Conservation (phyloP, 2,797 vertebrate species). For the Eidolon dupreanum region DNA sequence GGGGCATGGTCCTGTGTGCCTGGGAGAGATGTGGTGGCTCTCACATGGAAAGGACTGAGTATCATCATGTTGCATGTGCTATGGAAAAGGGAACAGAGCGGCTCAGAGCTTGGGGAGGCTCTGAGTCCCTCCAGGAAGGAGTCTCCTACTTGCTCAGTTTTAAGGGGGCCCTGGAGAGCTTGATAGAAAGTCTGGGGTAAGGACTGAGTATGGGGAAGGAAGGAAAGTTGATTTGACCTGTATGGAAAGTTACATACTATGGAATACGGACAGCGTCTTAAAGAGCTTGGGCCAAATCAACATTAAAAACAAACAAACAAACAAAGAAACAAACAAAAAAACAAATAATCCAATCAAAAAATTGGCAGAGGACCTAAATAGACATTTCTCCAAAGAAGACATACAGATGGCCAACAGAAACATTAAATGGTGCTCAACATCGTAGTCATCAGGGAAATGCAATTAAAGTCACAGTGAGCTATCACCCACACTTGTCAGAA, state of each 20-base stretch:
- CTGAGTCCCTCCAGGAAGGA: neutral
- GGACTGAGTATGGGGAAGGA: neutral
- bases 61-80: fast-evolving
- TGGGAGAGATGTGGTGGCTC: neutral
- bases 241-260: neutral
- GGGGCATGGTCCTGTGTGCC: neutral
- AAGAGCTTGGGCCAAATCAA: neutral
- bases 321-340: no score
- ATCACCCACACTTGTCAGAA: neutral
- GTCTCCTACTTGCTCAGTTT: neutral
- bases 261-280: neutral
- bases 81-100: fast-evolving
- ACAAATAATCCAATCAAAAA: neutral
- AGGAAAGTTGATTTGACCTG: neutral
- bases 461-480: neutral
- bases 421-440: neutral
- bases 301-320: neutral
- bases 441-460: neutral
- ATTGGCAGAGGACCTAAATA: neutral
- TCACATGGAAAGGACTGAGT: fast-evolving
- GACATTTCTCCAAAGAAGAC: neutral
- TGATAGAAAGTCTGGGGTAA: neutral
- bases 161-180: neutral
- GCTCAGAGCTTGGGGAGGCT: neutral
- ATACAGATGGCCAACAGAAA: neutral